Percentiles rank a stretch among this genome's conserved stretches.
Evolutionary conservation across 2,797 vertebrate genomes (phyloP).

Genomic region (Scleropages formosus): DNA sequence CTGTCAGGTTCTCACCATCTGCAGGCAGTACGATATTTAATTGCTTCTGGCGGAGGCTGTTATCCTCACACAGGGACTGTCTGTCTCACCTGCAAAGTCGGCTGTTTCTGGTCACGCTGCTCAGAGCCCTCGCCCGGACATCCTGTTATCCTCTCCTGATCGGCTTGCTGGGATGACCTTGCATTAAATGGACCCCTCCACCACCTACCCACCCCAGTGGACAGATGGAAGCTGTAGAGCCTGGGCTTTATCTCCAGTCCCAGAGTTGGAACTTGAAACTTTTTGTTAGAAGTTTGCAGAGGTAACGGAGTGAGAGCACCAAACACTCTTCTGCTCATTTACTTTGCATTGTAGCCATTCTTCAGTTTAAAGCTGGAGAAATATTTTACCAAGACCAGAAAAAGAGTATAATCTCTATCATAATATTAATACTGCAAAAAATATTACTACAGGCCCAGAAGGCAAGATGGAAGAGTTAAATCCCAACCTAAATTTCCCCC

Average conservation of each 20-base stretch:
- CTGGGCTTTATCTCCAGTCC: neutral
- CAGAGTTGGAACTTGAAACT: slow-evolving; percentile 7
- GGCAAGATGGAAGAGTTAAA: neutral
- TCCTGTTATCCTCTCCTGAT: too few species aligned
- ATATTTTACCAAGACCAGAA: too few species aligned
- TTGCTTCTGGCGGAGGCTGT: slow-evolving; percentile 11
- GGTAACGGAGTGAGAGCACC: neutral
- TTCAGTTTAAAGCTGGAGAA: too few species aligned
- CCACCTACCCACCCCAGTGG: neutral
- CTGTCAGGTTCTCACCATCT: neutral
- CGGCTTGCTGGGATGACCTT: too few species aligned
- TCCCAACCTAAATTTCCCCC: neutral
- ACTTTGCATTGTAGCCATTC: neutral
- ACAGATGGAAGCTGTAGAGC: neutral
- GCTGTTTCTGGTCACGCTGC: neutral
- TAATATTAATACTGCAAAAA: neutral
- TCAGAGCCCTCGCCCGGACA: neutral
- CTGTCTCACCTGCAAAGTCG: slow-evolving; percentile 3
- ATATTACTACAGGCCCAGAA: slow-evolving; percentile 10
- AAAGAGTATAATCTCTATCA: slow-evolving; percentile 4
- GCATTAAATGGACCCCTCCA: neutral
- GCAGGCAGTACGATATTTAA: neutral
- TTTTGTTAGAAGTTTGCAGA: too few species aligned
- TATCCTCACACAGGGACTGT: neutral
- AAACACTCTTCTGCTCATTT: neutral